Evolutionary conservation across 2,888 invertebrate genomes (phyloP), one percentile per base, ranked within the genome.

Genomic region (Mesochorus sp.): DNA sequence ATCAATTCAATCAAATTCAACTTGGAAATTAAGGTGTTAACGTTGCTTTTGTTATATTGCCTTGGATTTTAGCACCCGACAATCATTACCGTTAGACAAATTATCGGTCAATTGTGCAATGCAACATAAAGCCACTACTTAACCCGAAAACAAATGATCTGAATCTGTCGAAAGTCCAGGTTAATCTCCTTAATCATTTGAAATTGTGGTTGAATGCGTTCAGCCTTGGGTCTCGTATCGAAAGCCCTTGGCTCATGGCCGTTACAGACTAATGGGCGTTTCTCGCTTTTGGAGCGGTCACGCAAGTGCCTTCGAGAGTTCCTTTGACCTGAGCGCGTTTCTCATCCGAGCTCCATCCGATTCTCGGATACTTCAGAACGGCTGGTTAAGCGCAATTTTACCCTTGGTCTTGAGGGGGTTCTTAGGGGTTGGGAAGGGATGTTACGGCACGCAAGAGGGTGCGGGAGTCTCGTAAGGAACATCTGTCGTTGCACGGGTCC

Each of bases 351-450:
- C 31, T 26, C 1, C 19, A 2, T 5, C 26, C 24, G 3, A 4
- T 31, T 26, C 34, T 17, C 42, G 47, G 19, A 12, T 28, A 57
- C 42, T 51, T 8, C 14, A 55, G 49, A 66, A 85, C 84, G 82
- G 82, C 83, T 84, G 84, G 83, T 86, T 85, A 85, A 86, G 85
- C 84, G 82, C 83, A 66, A 83, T 87, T 85, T 84, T 82, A 51
- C 84, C 83, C 82, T 67, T 24, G 26, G 66, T 72, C 77, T 42
- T 44, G 64, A 21, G 55, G 42, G 47, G 19, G 47, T 6, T n/a
- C n/a, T n/a, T n/a, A n/a, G n/a, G 6, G 31, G 31, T 4, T 31
- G 31, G 21, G 49, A 61, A 53, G 49, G 59, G 42, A 74, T 76
- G 79, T 75, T 81, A 81, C 74, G 24, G 80, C 80, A 80, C 75